A percentile compares a stretch with the other conserved stretches of the same genome.
Evolutionary conservation across 2,113 vertebrate species (phyloP).

Genomic region (Atractosteus spatula): DNA sequence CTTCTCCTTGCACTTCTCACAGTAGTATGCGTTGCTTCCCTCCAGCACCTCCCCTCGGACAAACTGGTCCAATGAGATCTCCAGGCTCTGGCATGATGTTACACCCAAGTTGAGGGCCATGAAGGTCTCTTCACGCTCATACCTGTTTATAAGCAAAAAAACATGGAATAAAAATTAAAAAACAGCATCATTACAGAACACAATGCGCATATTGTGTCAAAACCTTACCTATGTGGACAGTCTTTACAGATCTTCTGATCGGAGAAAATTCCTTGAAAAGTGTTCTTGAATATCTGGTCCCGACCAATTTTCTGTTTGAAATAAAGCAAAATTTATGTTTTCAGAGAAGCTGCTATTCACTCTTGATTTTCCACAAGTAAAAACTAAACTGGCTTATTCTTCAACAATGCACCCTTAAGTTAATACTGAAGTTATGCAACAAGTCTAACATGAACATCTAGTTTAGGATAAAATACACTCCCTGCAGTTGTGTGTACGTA

Average conservation of each 20-base stretch:
- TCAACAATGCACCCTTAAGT: too few relatives aligned
- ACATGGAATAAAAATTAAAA: background rate
- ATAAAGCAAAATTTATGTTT: background rate
- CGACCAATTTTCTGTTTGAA: slow-evolving; percentile 90
- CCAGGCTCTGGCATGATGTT: slow-evolving; percentile 94
- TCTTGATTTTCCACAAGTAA: too few relatives aligned
- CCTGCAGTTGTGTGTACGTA: background rate
- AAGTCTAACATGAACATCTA: too few relatives aligned
- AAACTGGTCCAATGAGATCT: slow-evolving; percentile 97
- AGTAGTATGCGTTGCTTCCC: slow-evolving; percentile 97
- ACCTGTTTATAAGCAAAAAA: slow-evolving; percentile 58
- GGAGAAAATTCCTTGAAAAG: slow-evolving; percentile 97
- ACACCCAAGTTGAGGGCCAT: slow-evolving; percentile 97
- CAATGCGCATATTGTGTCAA: background rate
- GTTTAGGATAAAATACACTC: background rate
- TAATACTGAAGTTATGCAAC: too few relatives aligned
- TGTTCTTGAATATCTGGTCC: slow-evolving; percentile 98
- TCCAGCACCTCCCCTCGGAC: slow-evolving; percentile 97
- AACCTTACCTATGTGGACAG: slow-evolving; percentile 88
- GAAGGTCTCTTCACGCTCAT: slow-evolving; percentile 96
- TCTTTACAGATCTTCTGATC: slow-evolving; percentile 99
- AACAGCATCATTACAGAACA: background rate
- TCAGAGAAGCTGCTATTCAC: too few relatives aligned
- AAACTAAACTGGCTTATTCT: too few relatives aligned
- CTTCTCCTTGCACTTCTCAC: slow-evolving; percentile 98